Conservation (phyloP, 2,888 invertebrate genomes). For the Miltochrista miniata region DNA sequence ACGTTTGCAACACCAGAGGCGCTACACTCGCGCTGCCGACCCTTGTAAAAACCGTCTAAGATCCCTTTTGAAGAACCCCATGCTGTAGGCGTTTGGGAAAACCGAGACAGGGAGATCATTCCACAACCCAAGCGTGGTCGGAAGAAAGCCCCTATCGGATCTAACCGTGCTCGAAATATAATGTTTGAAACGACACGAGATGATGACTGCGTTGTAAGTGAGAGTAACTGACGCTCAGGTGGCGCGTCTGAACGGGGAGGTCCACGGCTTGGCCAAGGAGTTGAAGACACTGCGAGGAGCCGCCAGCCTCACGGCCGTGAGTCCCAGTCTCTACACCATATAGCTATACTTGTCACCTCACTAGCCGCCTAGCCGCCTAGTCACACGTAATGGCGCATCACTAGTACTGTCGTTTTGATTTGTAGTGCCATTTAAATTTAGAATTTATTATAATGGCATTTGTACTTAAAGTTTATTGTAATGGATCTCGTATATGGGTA, state of each 20-base stretch:
- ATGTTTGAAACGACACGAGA: too few species aligned
- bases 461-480: too few species aligned
- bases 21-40: too few species aligned
- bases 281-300: conserved; percentile 71
- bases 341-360: conserved; percentile 40
- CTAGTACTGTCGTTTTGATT: conserved; percentile 24
- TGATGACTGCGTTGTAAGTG: conserved; percentile 1
- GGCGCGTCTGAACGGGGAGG: conserved; percentile 87
- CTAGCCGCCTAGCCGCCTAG: conserved; percentile 11
- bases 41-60: too few species aligned
- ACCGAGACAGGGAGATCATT: too few species aligned
- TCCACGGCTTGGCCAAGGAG: conserved; percentile 88
- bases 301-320: conserved; percentile 67
- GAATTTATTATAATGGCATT: neutral
- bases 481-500: too few species aligned
- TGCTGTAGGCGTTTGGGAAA: too few species aligned
- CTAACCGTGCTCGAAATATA: too few species aligned
- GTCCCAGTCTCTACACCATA: conserved; percentile 77
- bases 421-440: conserved; percentile 2
- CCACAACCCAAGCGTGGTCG: too few species aligned
- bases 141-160: too few species aligned
- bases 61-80: too few species aligned
- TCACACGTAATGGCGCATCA: conserved; percentile 26
- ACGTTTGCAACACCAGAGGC: too few species aligned
- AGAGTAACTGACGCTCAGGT: conserved; percentile 51